phyloP scores from a whole-genome alignment of 2,888 invertebrate species.

The Oxyteleia sp. region DNA sequence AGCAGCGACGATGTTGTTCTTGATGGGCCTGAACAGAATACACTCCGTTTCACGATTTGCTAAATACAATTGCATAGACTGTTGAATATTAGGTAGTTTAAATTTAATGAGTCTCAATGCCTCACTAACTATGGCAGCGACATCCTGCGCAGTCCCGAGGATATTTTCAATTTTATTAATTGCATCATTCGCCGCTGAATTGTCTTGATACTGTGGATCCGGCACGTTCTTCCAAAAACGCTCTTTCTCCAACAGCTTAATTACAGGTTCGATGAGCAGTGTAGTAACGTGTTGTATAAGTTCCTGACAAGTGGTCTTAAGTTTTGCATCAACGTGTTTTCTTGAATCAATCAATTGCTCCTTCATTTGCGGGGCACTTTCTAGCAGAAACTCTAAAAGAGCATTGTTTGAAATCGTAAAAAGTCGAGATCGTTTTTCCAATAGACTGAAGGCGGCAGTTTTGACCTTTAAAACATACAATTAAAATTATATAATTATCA shows the following conservation, averaged over 20 bases:
- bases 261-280: conserved; percentile 92
- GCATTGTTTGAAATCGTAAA: conserved; percentile 96
- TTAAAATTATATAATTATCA: no score
- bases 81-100: conserved; percentile 93
- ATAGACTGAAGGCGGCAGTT: conserved; percentile 93
- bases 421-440: conserved; percentile 94
- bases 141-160: conserved; percentile 91
- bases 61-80: conserved; percentile 97
- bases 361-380: conserved; percentile 97
- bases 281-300: conserved; percentile 94
- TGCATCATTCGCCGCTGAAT: neutral
- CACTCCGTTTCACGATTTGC: conserved; percentile 99
- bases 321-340: conserved; percentile 97
- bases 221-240: conserved; percentile 69
- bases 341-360: conserved; percentile 98
- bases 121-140: conserved; percentile 92
- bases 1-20: conserved; percentile 95
- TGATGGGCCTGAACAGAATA: conserved; percentile 97
- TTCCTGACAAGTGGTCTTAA: conserved; percentile 96
- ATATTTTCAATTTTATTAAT: neutral
- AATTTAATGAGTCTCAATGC: conserved; percentile 93
- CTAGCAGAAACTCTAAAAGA: conserved; percentile 95
- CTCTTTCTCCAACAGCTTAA: conserved; percentile 93
- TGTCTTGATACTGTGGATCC: conserved; percentile 84
- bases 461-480: conserved; percentile 87